phyloP scores from a whole-genome alignment of 1,140 invertebrate genomes.

The Pseudomyrmex cubaensis region DNA sequence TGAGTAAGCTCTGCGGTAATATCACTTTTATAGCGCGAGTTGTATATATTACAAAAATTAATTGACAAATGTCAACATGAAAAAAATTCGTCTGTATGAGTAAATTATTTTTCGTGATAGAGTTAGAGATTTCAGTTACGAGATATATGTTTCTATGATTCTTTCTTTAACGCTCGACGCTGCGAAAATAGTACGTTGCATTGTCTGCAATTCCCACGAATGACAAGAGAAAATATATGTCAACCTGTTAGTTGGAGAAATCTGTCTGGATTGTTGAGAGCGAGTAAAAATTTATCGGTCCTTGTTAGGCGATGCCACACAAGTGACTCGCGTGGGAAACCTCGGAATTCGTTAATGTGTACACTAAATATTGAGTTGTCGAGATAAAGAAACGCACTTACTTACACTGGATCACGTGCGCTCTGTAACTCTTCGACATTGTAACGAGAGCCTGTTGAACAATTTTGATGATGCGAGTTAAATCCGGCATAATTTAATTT shows the following conservation, averaged over 20 bases:
- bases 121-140: too few species aligned
- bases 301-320: conserved; percentile 53
- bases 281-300: conserved; percentile 57
- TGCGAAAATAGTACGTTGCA: not conserved
- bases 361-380: conserved; percentile 40
- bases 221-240: conserved; percentile 51
- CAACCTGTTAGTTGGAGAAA: conserved; percentile 5
- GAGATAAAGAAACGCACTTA: conserved; percentile 13
- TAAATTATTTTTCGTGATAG: not conserved
- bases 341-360: conserved; percentile 16
- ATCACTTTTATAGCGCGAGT: conserved; percentile 16
- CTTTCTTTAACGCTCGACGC: not conserved
- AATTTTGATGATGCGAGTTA: conserved; percentile 5
- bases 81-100: not conserved
- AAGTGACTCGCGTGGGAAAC: conserved; percentile 58
- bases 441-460: not conserved
- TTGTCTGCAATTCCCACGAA: conserved; percentile 43
- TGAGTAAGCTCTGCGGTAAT: conserved; percentile 49
- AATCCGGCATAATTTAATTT: not conserved
- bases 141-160: not conserved
- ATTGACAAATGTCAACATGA: not conserved
- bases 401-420: conserved; percentile 24
- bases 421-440: conserved; percentile 19
- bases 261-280: conserved; percentile 32
- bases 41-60: conserved; percentile 45